These are phyloP conservation scores for Cnemophilus loriae DNA, from an alignment of 2,113 vertebrate genomes.

Conservation along the genomic window DNA sequence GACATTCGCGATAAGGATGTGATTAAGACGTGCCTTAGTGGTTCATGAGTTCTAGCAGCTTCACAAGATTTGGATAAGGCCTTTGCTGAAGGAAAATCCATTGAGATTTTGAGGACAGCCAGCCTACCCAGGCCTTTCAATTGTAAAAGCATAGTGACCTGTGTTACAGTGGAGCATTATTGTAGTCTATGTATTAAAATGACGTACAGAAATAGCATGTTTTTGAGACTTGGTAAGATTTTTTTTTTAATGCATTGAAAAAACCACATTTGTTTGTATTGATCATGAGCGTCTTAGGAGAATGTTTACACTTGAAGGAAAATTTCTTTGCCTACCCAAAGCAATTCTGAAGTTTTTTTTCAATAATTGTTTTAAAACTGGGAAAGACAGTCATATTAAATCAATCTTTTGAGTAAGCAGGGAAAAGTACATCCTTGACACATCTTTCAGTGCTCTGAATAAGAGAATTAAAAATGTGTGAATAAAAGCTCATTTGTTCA, in stretches of 20 bases:
- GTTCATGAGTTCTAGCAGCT: slow-evolving; percentile 50
- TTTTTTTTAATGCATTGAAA: background rate
- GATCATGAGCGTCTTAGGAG: background rate
- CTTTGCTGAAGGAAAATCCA: slow-evolving; percentile 20
- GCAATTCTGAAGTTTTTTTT: background rate
- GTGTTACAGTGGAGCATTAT: background rate
- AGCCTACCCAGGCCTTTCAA: background rate
- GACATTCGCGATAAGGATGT: slow-evolving; percentile 50
- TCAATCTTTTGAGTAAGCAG: background rate
- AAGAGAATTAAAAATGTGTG: background rate
- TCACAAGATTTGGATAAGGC: slow-evolving; percentile 15
- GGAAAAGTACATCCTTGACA: background rate
- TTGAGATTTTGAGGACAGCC: background rate
- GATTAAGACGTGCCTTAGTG: slow-evolving; percentile 47
- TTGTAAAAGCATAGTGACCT: background rate
- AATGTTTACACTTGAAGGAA: background rate
- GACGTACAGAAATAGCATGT: background rate
- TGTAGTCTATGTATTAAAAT: background rate
- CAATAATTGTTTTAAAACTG: background rate
- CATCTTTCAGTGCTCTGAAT: background rate
- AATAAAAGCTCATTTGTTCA: background rate
- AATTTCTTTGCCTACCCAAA: background rate
- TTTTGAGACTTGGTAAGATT: background rate
- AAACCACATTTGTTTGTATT: background rate
- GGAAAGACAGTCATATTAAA: background rate